Evolutionary conservation across 2,888 invertebrate genomes (phyloP).

Genomic region (Metallyticus violacea): DNA sequence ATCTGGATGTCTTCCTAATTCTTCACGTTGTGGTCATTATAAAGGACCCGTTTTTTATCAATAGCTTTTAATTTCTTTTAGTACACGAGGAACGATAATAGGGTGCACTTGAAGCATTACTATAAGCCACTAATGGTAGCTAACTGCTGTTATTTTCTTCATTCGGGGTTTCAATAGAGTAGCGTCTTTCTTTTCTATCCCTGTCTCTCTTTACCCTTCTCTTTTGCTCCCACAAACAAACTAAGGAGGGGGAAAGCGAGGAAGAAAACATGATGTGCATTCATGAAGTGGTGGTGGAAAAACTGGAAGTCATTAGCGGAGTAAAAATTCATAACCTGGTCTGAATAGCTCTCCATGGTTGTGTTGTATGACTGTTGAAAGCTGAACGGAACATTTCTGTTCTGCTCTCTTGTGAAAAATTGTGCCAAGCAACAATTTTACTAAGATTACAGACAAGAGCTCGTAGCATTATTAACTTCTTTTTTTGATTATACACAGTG

Average conservation of each 20-base stretch:
- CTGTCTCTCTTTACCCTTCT: neutral
- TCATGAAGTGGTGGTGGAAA: neutral
- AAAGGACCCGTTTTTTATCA: neutral
- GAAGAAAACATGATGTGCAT: neutral
- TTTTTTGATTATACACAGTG: too few species aligned
- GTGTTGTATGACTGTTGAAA: neutral
- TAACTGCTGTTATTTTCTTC: neutral
- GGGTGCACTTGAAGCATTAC: neutral
- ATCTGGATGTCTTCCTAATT: neutral
- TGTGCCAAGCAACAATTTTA: neutral
- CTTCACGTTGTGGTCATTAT: neutral
- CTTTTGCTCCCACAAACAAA: neutral
- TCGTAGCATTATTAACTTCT: too few species aligned
- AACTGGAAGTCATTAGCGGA: neutral
- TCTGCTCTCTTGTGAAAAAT: neutral
- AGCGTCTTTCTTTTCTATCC: neutral
- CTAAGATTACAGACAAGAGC: neutral
- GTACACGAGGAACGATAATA: neutral
- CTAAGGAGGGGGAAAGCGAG: neutral
- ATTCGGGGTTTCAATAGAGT: neutral
- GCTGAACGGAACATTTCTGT: neutral
- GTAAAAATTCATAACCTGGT: neutral
- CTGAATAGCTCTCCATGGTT: neutral
- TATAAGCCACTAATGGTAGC: neutral
- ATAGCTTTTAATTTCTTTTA: neutral